These are phyloP conservation scores for Amniataba percoides DNA, from an alignment of 2,797 vertebrate genomes.

Conservation along the genomic window DNA sequence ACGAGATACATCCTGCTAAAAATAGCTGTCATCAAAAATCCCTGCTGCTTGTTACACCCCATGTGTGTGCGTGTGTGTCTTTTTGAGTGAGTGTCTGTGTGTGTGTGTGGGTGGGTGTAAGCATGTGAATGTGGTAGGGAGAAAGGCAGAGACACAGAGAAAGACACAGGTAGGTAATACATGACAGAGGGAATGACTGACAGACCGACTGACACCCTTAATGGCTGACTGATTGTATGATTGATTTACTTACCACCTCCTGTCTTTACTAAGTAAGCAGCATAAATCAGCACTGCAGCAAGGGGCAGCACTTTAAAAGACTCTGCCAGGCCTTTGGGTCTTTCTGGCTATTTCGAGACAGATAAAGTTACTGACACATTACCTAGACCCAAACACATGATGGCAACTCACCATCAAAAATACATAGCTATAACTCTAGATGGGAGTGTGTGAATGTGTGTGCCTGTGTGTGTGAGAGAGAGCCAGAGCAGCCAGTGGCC, in stretches of 20 bases:
- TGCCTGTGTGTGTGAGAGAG: constrained; percentile 27
- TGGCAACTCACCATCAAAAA: constrained; percentile 65
- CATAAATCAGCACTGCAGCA: constrained; percentile 66
- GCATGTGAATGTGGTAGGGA: constrained; percentile 19
- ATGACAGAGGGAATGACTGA: constrained; percentile 69
- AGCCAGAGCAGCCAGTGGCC: constrained; percentile 46
- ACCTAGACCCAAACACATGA: constrained; percentile 38
- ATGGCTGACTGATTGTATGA: constrained; percentile 77
- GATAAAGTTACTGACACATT: constrained; percentile 65
- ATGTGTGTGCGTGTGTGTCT: constrained; percentile 24
- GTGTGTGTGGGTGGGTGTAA: constrained; percentile 6
- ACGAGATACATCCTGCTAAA: constrained; percentile 79
- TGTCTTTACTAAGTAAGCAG: constrained; percentile 71
- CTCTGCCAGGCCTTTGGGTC: constrained; percentile 39
- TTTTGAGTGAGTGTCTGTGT: constrained; percentile 25
- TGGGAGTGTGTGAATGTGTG: constrained; percentile 26
- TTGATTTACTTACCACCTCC: constrained; percentile 77
- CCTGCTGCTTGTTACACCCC: constrained; percentile 66
- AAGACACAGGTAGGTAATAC: constrained; percentile 26
- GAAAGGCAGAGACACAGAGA: constrained; percentile 38
- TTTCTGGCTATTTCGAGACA: constrained; percentile 54
- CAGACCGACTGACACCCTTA: constrained; percentile 65
- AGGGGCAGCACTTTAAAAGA: constrained; percentile 51
- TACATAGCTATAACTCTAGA: constrained; percentile 49
- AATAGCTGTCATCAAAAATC: constrained; percentile 81